Conservation (phyloP, 2,113 vertebrate species). For the Neoarius graeffei region DNA sequence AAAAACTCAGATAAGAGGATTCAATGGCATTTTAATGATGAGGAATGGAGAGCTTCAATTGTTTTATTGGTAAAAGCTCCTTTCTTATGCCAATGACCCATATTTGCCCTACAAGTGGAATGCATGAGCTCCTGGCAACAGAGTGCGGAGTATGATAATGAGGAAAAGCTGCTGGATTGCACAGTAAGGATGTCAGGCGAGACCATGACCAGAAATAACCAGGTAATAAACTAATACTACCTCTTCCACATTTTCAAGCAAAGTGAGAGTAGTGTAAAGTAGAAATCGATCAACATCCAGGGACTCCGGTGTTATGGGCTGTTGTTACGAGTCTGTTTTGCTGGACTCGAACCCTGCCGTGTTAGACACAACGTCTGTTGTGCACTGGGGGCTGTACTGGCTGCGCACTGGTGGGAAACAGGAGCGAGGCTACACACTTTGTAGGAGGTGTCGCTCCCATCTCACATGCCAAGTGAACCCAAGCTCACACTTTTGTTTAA, state of each 20-base stretch:
- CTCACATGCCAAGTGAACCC: background rate
- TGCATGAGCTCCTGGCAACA: slow-evolving; percentile 30
- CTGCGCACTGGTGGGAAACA: background rate
- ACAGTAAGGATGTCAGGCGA: slow-evolving; percentile 10
- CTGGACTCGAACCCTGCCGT: background rate
- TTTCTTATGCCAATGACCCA: slow-evolving; percentile 49
- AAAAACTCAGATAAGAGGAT: slow-evolving; percentile 37
- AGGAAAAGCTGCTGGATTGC: slow-evolving; percentile 25
- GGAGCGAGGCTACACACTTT: slow-evolving; percentile 2
- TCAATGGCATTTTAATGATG: slow-evolving; percentile 57
- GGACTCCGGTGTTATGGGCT: background rate
- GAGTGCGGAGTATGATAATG: slow-evolving; percentile 42
- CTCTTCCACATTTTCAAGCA: background rate
- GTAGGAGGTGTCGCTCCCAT: background rate
- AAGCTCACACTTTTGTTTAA: background rate
- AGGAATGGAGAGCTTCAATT: slow-evolving; percentile 40
- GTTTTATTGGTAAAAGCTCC: slow-evolving; percentile 44
- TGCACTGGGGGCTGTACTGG: background rate
- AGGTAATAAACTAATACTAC: background rate
- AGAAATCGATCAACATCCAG: background rate
- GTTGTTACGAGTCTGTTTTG: slow-evolving; percentile 6
- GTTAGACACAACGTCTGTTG: slow-evolving; percentile 21
- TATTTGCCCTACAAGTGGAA: slow-evolving; percentile 40
- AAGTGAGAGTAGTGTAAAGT: background rate
- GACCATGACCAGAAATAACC: slow-evolving; percentile 6